Conservation (phyloP, 2,888 invertebrate species). For the Leucozona laternaria region DNA sequence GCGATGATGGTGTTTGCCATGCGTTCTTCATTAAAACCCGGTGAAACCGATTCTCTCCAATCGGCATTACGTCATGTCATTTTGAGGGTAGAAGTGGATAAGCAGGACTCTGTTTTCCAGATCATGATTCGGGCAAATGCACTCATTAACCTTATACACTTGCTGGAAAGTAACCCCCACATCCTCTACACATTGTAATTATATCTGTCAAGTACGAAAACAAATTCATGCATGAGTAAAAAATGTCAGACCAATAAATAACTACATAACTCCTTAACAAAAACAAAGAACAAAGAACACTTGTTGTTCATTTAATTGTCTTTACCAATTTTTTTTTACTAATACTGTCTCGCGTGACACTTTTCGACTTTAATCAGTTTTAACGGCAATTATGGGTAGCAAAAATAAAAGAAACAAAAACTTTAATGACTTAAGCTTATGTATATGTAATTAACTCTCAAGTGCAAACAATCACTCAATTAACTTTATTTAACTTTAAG, state of each 20-base stretch:
- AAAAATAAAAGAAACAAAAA: constrained; percentile 29
- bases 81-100: too few relatives aligned
- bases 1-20: too few relatives aligned
- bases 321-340: neutral
- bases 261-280: neutral
- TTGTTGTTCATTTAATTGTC: constrained; percentile 2
- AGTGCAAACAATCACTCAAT: constrained; percentile 15
- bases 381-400: constrained; percentile 39
- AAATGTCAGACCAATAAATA: neutral
- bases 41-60: too few relatives aligned
- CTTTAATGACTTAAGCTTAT: constrained; percentile 43
- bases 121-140: too few relatives aligned
- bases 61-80: too few relatives aligned
- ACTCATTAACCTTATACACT: too few relatives aligned
- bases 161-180: too few relatives aligned
- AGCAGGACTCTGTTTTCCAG: too few relatives aligned
- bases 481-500: constrained; percentile 12
- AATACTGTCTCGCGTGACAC: constrained; percentile 32
- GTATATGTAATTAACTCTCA: neutral
- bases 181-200: too few relatives aligned
- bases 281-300: neutral
- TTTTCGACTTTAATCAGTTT: constrained; percentile 43
- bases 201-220: neutral
- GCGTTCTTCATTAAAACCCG: too few relatives aligned
- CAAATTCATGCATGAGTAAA: neutral